These are phyloP conservation scores for Bedellia somnulentella DNA, from an alignment of 2,888 invertebrate genomes.

Conservation along the genomic window DNA sequence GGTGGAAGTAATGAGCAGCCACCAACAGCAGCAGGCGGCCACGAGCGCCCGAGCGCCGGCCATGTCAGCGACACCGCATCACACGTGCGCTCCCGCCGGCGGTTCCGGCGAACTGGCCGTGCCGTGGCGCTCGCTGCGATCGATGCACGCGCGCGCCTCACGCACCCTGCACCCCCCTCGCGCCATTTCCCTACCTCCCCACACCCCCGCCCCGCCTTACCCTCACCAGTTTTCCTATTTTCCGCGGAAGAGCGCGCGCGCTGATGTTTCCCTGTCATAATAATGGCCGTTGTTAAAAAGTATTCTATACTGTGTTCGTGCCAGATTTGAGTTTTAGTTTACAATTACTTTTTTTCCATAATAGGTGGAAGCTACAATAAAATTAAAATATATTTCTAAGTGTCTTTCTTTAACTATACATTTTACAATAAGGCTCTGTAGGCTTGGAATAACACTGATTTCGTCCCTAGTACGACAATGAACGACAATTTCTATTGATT, in stretches of 20 bases:
- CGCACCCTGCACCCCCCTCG: conserved; percentile 20
- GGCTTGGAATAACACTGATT: too few relatives aligned
- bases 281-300: background rate
- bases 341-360: too few relatives aligned
- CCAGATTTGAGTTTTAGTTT: too few relatives aligned
- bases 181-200: too few relatives aligned
- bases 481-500: too few relatives aligned
- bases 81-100: conserved; percentile 58
- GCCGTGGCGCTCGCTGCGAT: conserved; percentile 22
- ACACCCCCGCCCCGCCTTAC: conserved; percentile 24
- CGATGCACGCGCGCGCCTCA: conserved; percentile 33
- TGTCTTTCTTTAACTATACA: too few relatives aligned
- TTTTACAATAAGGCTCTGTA: too few relatives aligned
- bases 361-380: too few relatives aligned
- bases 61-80: conserved; percentile 58
- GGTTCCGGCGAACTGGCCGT: conserved; percentile 52
- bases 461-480: too few relatives aligned
- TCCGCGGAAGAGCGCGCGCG: conserved; percentile 60
- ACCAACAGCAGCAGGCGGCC: conserved; percentile 56
- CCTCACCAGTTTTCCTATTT: conserved; percentile 51
- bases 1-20: conserved; percentile 56
- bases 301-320: too few relatives aligned
- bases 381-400: too few relatives aligned
- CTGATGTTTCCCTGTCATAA: too few relatives aligned
- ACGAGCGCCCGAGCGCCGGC: conserved; percentile 62